A percentile compares a stretch with the other conserved stretches of the same genome.
phyloP scores from a whole-genome alignment of 2,113 vertebrate species.

The Colistium nudipinnis region DNA sequence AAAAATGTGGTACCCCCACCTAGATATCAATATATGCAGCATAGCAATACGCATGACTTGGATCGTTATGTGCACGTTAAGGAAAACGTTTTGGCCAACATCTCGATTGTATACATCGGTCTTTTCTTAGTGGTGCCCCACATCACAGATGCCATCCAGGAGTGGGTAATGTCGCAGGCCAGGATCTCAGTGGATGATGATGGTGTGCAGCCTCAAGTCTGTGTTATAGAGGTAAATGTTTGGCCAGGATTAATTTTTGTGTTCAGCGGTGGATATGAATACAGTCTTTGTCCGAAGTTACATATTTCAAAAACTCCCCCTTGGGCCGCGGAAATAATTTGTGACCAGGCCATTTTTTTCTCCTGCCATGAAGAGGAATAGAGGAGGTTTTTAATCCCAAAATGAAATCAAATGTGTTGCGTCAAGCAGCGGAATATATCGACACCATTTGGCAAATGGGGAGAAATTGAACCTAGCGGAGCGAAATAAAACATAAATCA shows the following conservation, averaged over 20 bases:
- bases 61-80: not conserved
- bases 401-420: not conserved
- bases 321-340: not conserved
- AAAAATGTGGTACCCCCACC: too few species aligned
- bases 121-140: slow-evolving; percentile 90
- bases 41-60: not conserved
- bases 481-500: not conserved
- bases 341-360: not conserved
- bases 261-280: not conserved
- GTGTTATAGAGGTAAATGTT: slow-evolving; percentile 91
- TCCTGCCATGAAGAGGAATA: not conserved
- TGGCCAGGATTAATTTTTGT: not conserved
- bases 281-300: not conserved
- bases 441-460: slow-evolving; percentile 10
- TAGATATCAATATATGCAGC: not conserved
- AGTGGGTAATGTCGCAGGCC: slow-evolving; percentile 96
- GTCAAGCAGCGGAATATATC: slow-evolving; percentile 19
- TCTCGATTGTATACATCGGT: slow-evolving; percentile 19
- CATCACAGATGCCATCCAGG: slow-evolving; percentile 97
- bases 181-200: slow-evolving; percentile 92
- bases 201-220: slow-evolving; percentile 94
- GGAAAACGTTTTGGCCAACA: not conserved
- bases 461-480: not conserved
- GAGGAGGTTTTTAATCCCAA: not conserved
- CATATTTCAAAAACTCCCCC: not conserved